A percentile compares a stretch with the other conserved stretches of the same genome.
These are phyloP conservation scores for Listrodromus nycthemerus DNA, from an alignment of 2,888 invertebrate genomes.

Conservation along the genomic window DNA sequence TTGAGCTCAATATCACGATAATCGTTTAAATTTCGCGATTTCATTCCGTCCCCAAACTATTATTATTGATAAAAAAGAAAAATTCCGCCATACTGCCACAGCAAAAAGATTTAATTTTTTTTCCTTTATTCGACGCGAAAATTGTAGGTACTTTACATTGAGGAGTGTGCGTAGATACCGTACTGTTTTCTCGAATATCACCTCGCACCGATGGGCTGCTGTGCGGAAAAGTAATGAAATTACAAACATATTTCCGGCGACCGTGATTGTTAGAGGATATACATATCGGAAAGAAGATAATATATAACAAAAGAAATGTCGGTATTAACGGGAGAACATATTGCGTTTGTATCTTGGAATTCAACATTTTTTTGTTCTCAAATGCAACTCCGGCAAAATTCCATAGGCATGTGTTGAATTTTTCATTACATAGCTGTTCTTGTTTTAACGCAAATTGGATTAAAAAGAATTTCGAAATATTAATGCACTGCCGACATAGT, in stretches of 20 bases:
- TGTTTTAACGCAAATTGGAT: not conserved
- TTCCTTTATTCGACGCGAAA: slow-evolving; percentile 3
- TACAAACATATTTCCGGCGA: slow-evolving; percentile 30
- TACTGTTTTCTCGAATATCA: slow-evolving; percentile 18
- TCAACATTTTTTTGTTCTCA: not conserved
- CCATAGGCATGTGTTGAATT: not conserved
- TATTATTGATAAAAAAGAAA: slow-evolving; percentile 33
- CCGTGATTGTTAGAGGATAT: slow-evolving; percentile 35
- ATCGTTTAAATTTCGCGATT: slow-evolving; percentile 28
- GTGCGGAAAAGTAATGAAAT: slow-evolving; percentile 24
- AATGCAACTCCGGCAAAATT: not conserved
- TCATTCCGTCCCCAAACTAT: slow-evolving; percentile 9
- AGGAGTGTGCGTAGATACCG: slow-evolving; percentile 6
- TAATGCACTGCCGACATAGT: not conserved
- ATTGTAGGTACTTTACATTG: slow-evolving; percentile 12
- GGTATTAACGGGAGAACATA: not conserved
- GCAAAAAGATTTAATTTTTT: slow-evolving; percentile 14
- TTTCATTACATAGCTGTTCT: not conserved
- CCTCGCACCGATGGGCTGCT: slow-evolving; percentile 20
- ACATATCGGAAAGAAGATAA: slow-evolving; percentile 48
- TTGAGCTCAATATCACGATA: slow-evolving; percentile 6
- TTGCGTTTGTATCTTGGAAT: not conserved
- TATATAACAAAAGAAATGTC: slow-evolving; percentile 8
- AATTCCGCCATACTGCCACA: slow-evolving; percentile 54
- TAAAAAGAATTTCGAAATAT: not conserved